phyloP scores from a whole-genome alignment of 1,140 invertebrate species.

The Kradibia gibbosae region DNA sequence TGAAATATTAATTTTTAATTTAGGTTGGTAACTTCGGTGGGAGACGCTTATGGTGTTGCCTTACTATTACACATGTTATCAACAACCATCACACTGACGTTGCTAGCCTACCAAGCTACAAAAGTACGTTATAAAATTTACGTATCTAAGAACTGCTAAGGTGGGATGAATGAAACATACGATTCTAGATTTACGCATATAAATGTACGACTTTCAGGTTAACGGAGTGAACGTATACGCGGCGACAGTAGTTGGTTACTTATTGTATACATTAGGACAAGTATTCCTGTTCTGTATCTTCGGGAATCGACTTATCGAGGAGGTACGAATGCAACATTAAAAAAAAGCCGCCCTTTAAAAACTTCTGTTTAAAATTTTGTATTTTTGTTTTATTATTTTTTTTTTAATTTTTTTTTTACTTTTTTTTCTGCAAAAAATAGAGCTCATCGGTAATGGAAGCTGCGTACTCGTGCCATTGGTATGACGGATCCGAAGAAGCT shows the following conservation, averaged over 20 bases:
- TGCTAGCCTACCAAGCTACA: conserved; percentile 88
- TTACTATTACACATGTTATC: conserved; percentile 87
- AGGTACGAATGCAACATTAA: conserved; percentile 72
- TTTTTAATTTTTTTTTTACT: neutral
- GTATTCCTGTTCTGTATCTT: conserved; percentile 90
- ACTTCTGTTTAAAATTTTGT: neutral
- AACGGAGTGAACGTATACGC: conserved; percentile 82
- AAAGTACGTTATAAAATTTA: conserved; percentile 74
- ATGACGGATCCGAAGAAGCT: conserved; percentile 89
- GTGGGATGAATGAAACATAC: neutral
- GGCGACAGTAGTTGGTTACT: conserved; percentile 82
- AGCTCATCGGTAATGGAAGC: conserved; percentile 92
- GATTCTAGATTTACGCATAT: neutral
- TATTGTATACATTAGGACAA: conserved; percentile 84
- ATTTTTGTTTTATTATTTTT: neutral
- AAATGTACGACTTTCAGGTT: conserved; percentile 72
- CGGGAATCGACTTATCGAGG: conserved; percentile 87
- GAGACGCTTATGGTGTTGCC: conserved; percentile 85
- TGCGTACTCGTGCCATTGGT: conserved; percentile 90
- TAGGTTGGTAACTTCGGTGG: conserved; percentile 84
- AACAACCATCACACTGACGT: conserved; percentile 85
- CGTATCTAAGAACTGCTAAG: neutral
- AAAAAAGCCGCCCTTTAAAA: neutral
- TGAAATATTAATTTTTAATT: too few relatives aligned
- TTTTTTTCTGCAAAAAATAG: conserved; percentile 67